These are phyloP conservation scores for Sebastes taczanowskii DNA, from an alignment of 2,797 vertebrate genomes.

Conservation along the genomic window DNA sequence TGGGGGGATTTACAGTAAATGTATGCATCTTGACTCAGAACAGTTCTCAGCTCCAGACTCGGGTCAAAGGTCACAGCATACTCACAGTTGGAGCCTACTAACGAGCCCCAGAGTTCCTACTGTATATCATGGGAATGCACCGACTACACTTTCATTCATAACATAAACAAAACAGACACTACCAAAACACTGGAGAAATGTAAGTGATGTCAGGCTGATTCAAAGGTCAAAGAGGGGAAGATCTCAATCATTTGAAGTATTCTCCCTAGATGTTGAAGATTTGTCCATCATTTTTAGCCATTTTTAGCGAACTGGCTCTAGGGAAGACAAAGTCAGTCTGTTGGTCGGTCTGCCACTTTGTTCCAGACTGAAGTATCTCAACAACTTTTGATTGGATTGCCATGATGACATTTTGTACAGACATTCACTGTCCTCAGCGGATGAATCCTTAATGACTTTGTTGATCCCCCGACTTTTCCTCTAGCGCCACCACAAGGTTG, in stretches of 20 bases:
- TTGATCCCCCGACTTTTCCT: neutral
- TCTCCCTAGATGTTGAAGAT: neutral
- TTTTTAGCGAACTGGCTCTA: neutral
- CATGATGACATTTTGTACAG: neutral
- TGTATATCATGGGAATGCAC: slow-evolving; percentile 15
- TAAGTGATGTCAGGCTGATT: neutral
- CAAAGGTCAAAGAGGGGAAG: neutral
- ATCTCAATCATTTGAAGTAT: neutral
- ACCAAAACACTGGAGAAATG: neutral
- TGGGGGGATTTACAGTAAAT: neutral
- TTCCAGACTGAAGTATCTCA: neutral
- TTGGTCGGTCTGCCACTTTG: neutral
- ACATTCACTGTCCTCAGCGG: neutral
- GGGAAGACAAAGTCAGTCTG: neutral
- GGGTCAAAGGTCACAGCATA: slow-evolving; percentile 22
- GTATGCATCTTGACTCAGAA: neutral
- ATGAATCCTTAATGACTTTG: neutral
- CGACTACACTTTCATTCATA: neutral
- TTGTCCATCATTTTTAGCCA: neutral
- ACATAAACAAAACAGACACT: neutral
- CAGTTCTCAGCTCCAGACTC: slow-evolving; percentile 19
- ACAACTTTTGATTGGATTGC: neutral
- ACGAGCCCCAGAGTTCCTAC: slow-evolving; percentile 48
- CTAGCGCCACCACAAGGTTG: neutral
- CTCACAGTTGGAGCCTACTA: slow-evolving; percentile 48